These are phyloP conservation scores for Cryptus armator DNA, from an alignment of 2,888 invertebrate species.

Conservation along the genomic window DNA sequence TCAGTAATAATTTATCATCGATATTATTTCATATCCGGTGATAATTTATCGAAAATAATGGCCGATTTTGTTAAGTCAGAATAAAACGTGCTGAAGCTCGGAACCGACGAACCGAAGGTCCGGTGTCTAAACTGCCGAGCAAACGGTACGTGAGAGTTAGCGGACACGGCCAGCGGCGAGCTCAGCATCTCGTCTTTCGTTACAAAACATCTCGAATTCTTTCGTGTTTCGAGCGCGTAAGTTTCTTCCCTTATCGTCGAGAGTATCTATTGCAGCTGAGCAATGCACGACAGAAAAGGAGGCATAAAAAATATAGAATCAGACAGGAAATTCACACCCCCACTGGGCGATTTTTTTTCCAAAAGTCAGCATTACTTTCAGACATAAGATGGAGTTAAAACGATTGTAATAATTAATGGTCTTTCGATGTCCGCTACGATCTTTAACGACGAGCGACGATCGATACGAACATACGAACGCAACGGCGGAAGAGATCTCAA, in stretches of 20 bases:
- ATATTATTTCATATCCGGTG: slow-evolving; percentile 25
- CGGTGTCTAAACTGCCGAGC: slow-evolving; percentile 30
- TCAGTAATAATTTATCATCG: slow-evolving; percentile 24
- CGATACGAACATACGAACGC: slow-evolving; percentile 39
- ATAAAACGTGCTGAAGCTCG: slow-evolving; percentile 23
- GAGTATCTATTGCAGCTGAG: slow-evolving; percentile 12
- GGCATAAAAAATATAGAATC: background rate
- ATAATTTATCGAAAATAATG: slow-evolving; percentile 48
- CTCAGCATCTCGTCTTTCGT: slow-evolving; percentile 61
- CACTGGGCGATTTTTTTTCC: slow-evolving; percentile 30
- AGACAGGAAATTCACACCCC: slow-evolving; percentile 4
- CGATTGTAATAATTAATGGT: slow-evolving; percentile 17
- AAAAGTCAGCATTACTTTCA: slow-evolving; percentile 23
- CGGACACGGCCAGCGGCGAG: slow-evolving; percentile 36
- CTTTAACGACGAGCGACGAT: slow-evolving; percentile 28
- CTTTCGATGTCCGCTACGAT: background rate
- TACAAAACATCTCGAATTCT: slow-evolving; percentile 62
- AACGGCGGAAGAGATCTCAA: slow-evolving; percentile 20
- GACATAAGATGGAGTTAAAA: slow-evolving; percentile 2
- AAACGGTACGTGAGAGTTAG: slow-evolving; percentile 16
- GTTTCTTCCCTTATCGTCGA: slow-evolving; percentile 17
- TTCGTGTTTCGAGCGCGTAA: slow-evolving; percentile 13
- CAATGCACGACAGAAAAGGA: slow-evolving; percentile 5
- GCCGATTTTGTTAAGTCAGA: slow-evolving; percentile 33
- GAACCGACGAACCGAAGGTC: background rate